Evolutionary conservation across 2,797 vertebrate genomes (phyloP).

Genomic region (Cossypha niveicapilla): DNA sequence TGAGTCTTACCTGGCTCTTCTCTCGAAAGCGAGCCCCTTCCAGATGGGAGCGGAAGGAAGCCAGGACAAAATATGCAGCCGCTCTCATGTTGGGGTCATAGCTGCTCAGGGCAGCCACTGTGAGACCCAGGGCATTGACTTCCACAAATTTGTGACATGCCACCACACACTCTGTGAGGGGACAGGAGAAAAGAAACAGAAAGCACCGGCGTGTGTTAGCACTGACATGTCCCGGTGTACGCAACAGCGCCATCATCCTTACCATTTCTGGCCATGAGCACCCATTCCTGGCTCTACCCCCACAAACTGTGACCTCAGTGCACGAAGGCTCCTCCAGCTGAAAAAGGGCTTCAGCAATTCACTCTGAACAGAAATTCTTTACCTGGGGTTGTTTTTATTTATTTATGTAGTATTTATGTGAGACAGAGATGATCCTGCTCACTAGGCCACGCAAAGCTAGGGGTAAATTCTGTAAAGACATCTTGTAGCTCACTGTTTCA

Average conservation of each 20-base stretch:
- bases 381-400: neutral
- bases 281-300: neutral
- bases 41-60: constrained; percentile 85
- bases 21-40: constrained; percentile 86
- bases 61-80: constrained; percentile 82
- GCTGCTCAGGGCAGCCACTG: constrained; percentile 87
- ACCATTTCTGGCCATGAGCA: neutral
- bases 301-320: neutral
- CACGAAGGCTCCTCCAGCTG: neutral
- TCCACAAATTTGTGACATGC: constrained; percentile 92
- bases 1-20: constrained; percentile 82
- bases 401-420: too few relatives aligned
- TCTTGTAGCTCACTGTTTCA: neutral
- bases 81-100: constrained; percentile 86
- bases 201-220: neutral
- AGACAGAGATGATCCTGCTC: neutral
- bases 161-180: constrained; percentile 83
- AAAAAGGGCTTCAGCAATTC: neutral
- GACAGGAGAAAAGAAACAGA: neutral
- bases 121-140: constrained; percentile 85
- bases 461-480: neutral
- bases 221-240: rapidly evolving
- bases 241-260: neutral
- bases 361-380: neutral
- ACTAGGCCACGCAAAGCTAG: neutral